Evolutionary conservation across 2,113 vertebrate species (phyloP), one percentile per base, ranked within the genome.

Genomic region (Rattus rattus): DNA sequence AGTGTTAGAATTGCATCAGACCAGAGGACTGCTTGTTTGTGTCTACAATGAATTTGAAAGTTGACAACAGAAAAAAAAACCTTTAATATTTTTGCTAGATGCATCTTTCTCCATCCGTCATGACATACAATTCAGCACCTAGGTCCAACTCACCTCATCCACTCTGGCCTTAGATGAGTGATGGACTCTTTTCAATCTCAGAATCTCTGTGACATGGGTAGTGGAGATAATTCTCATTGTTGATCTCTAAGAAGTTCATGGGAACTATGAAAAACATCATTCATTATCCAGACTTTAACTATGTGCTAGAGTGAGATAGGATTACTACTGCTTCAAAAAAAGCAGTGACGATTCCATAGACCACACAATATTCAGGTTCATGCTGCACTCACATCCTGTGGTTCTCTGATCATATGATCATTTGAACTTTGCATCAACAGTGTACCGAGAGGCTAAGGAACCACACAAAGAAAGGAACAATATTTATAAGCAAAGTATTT

Each of bases 401-500:
- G 28, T 7, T 43, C 12, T 85, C 28, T 88, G 28, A 11, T 28
- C 2, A n/a, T 56, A 39, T 76, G 88, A 95, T 72, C 52, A 54
- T 54, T 93, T 80, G 52, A 94, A 95, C 63, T 83, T 17, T 70
- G 30, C 3, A 56, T 81, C 61, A 89, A 67, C 14, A 43, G 30
- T 94, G n/a, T n/a, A 86, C 26, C 26, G 49, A 81, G 39, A 85
- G 14, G 16, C 8, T 16, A 47, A 14, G 33, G 52, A 90, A 54
- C 22, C 54, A 75, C 14, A 86, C 33, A 59, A 19, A 47, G 39
- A 93, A 73, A 89, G 7, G 22, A 91, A 90, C 6, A 61, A 61
- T 52, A 73, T 84, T 83, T 83, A 75, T 65, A 91, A 92, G 22
- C 59, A 84, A 83, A 39, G 26, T 70, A 83, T n/a, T 88, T 87